Conservation (phyloP, 2,113 vertebrate genomes). For the Puma concolor region DNA sequence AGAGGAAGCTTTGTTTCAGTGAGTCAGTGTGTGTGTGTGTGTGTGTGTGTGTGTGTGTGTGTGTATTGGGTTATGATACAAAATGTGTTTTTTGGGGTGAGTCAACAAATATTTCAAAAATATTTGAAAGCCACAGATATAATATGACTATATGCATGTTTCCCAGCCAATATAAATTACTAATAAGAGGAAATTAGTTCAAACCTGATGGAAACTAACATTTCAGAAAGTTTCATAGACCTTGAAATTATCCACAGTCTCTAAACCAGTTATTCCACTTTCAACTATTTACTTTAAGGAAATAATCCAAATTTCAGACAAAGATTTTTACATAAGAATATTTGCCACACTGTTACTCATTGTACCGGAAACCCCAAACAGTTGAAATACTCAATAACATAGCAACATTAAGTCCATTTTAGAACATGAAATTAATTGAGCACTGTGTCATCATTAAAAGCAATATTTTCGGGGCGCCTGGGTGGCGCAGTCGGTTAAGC, state of each 20-base stretch:
- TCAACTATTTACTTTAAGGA: conserved; percentile 1
- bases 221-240: conserved; percentile 21
- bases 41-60: background rate
- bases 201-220: conserved; percentile 14
- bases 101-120: background rate
- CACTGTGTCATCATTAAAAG: conserved; percentile 17
- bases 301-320: conserved; percentile 44
- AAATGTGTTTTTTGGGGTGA: background rate
- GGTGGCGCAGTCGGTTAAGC: too few species aligned
- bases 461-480: conserved; percentile 43
- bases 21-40: background rate
- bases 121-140: background rate
- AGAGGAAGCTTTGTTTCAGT: background rate
- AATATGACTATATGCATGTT: background rate
- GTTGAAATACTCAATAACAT: background rate
- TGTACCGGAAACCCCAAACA: background rate
- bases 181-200: background rate
- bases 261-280: conserved; percentile 32
- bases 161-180: background rate
- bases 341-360: background rate
- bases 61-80: background rate
- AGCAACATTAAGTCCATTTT: background rate
- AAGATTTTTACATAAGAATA: background rate
- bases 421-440: background rate
- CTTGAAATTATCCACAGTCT: conserved; percentile 25